Base-by-base conservation (phyloP, 2,888 invertebrate genomes). In the Calameuta idolon region DNA sequence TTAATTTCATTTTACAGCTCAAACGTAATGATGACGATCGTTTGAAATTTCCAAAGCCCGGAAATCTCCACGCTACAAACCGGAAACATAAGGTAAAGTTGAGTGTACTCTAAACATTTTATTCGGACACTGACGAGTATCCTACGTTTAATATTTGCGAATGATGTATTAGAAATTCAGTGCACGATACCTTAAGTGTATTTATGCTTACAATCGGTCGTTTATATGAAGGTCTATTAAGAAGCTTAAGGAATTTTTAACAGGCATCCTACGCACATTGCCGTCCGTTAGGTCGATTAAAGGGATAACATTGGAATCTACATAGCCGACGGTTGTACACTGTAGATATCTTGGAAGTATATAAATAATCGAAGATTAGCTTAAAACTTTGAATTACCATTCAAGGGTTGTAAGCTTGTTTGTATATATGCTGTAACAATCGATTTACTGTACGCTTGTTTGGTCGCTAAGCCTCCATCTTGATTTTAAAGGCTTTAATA, bases 391-490 rank as follows among this genome's bases (percentile, higher is more conserved):
- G 55, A 55, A 55, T 23, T 55, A 55, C 23, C 55, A 23, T 55
- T 55, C 2, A 55, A 55, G 23, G 55, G 55, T 55, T 55, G 23
- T 9, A 23, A 23, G 23, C 23, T 55, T 55, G 23, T 55, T 55
- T 55, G 9, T 23, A 23, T 55, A 55, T 55, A 55, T 55, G 23
- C 9, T 55, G 23, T 9, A 55, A 55, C 9, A 15, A 80, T 81
- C 81, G 80, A 81, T 81, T 76, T 79, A 35, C 33, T 5, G 55
- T 15, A 23, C 12, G 55, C 34, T 79, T 80, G 80, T 81, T 81
- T 80, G 81, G 76, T 81, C 69, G 79, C 80, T 80, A 79, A 80
- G 81, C 78, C 79, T 79, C 81, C 69, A 79, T 79, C 71, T 77
- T 79, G 75, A 40, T 23, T 30, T n/a, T 68, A 34, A 11, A 31